phyloP scores from a whole-genome alignment of 2,113 vertebrate species.

The Parus major region DNA sequence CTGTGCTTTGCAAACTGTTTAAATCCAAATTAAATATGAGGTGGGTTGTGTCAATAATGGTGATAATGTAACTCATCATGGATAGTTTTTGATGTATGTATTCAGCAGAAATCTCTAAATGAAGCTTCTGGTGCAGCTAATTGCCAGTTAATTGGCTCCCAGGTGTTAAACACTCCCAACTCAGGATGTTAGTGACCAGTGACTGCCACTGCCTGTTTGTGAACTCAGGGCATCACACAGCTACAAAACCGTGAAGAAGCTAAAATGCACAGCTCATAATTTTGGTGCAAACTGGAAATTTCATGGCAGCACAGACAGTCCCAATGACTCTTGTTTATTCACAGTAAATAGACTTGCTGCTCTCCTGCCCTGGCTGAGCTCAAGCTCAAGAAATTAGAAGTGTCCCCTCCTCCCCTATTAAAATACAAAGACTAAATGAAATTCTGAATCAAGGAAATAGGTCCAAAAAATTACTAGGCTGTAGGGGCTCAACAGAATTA shows the following conservation, averaged over 20 bases:
- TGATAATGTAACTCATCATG: neutral
- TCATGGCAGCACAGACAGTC: neutral
- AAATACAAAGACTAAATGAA: neutral
- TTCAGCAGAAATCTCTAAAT: neutral
- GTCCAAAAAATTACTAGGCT: neutral
- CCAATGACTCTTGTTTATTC: neutral
- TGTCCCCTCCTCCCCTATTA: neutral
- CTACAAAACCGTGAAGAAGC: no score
- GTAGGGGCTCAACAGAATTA: neutral
- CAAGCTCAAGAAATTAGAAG: neutral
- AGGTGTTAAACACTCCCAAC: neutral
- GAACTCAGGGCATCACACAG: neutral
- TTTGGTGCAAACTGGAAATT: neutral
- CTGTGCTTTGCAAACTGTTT: neutral
- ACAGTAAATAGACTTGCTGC: neutral
- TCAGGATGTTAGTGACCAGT: neutral
- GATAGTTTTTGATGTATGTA: neutral
- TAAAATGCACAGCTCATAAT: accelerated
- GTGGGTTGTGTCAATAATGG: neutral
- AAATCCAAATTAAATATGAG: neutral
- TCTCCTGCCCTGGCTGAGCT: neutral
- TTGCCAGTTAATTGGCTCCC: neutral
- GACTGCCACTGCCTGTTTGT: neutral
- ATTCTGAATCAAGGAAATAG: neutral
- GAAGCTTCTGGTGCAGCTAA: neutral